Percentiles rank a stretch among this genome's conserved stretches.
These are phyloP conservation scores for Triplophysa rosa DNA, from an alignment of 2,113 vertebrate species.

Conservation along the genomic window DNA sequence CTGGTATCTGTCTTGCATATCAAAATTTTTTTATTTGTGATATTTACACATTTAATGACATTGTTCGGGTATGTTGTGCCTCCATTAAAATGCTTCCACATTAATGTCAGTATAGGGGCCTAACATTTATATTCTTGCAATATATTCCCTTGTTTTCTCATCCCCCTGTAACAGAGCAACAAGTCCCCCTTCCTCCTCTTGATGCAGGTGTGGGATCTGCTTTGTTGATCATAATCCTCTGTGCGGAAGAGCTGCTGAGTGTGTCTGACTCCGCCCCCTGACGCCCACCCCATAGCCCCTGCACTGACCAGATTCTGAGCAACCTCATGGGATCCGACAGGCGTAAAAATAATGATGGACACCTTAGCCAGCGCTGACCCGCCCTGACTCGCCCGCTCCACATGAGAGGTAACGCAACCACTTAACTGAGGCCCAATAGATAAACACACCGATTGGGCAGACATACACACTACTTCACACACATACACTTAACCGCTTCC, in stretches of 20 bases:
- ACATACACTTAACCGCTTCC: conserved; percentile 20
- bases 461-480: conserved; percentile 11
- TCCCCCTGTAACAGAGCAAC: neutral
- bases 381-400: conserved; percentile 89
- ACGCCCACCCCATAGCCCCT: conserved; percentile 74
- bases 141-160: neutral
- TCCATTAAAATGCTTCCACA: neutral
- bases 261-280: conserved; percentile 82
- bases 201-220: conserved; percentile 88
- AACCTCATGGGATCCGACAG: conserved; percentile 96
- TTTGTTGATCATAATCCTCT: conserved; percentile 92
- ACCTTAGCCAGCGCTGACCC: conserved; percentile 81
- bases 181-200: conserved; percentile 15
- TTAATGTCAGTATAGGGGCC: neutral
- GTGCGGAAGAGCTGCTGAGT: conserved; percentile 85
- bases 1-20: neutral
- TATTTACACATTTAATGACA: neutral
- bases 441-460: conserved; percentile 32
- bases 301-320: conserved; percentile 81
- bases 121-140: too few species aligned
- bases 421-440: conserved; percentile 83
- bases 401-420: conserved; percentile 86
- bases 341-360: conserved; percentile 99
- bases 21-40: neutral
- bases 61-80: neutral